These are phyloP conservation scores for Listronotus oregonensis DNA, from an alignment of 1,140 invertebrate genomes.

Conservation along the genomic window DNA sequence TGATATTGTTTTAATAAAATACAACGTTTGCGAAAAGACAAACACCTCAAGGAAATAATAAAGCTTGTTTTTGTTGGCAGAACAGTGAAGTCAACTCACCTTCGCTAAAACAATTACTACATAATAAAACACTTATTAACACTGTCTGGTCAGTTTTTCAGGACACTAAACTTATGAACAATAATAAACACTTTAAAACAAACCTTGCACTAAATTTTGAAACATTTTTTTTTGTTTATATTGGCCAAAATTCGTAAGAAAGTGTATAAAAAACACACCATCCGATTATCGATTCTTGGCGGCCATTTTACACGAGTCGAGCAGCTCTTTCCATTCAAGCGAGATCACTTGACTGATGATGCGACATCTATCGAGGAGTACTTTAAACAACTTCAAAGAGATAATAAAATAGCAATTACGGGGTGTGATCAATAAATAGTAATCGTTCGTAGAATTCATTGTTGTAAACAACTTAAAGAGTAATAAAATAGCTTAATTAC, in stretches of 20 bases:
- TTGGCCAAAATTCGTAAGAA: conserved; percentile 9
- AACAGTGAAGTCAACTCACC: conserved; percentile 20
- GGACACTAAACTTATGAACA: not conserved
- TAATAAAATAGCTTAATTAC: too few relatives aligned
- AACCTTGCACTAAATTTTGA: conserved; percentile 12
- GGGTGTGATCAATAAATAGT: too few relatives aligned
- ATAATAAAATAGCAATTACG: too few relatives aligned
- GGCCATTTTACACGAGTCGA: conserved; percentile 28
- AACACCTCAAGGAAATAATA: not conserved
- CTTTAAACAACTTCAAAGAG: too few relatives aligned
- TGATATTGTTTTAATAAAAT: not conserved
- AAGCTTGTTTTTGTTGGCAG: not conserved
- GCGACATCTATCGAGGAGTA: conserved; percentile 3
- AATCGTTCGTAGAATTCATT: too few relatives aligned
- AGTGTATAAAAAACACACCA: conserved; percentile 23
- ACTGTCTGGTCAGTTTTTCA: conserved; percentile 5
- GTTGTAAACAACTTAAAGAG: too few relatives aligned
- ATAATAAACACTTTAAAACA: not conserved
- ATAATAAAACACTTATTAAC: conserved; percentile 27
- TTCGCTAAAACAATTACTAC: conserved; percentile 26
- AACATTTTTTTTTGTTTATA: conserved; percentile 4
- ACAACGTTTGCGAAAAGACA: not conserved
- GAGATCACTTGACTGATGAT: conserved; percentile 12
- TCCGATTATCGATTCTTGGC: conserved; percentile 24
- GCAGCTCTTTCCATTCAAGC: conserved; percentile 9